Percentiles rank a stretch among this genome's conserved stretches.
Conservation (phyloP, 2,113 vertebrate species). For the Isurus oxyrinchus region DNA sequence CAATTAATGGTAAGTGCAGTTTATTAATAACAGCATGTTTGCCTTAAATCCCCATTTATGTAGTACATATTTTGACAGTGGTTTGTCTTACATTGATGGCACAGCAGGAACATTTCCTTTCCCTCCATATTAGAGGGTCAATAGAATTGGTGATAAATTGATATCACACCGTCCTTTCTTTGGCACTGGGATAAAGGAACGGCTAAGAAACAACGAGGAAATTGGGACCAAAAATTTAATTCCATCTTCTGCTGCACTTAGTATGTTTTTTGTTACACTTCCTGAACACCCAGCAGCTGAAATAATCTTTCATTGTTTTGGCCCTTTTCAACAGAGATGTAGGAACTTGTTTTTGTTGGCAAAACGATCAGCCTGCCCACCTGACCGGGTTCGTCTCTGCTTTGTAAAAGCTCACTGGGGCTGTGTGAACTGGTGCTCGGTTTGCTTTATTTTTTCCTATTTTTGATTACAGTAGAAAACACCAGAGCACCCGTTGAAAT, state of each 20-base stretch:
- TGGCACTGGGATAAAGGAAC: neutral
- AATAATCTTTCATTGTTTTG: slow-evolving; percentile 57
- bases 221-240: neutral
- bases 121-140: neutral
- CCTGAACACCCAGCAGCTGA: slow-evolving; percentile 51
- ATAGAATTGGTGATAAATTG: neutral
- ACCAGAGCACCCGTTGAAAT: slow-evolving; percentile 18
- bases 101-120: neutral
- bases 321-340: slow-evolving; percentile 42
- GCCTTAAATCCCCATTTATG: neutral
- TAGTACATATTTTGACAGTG: neutral
- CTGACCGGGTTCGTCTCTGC: slow-evolving; percentile 42
- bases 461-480: slow-evolving; percentile 35
- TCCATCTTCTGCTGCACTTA: slow-evolving; percentile 43
- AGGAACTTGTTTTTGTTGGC: slow-evolving; percentile 48
- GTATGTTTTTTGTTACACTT: slow-evolving; percentile 51
- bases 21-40: neutral
- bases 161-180: neutral
- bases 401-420: slow-evolving; percentile 44
- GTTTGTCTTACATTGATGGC: neutral
- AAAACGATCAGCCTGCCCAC: slow-evolving; percentile 43
- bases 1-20: neutral
- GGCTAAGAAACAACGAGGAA: slow-evolving; percentile 4
- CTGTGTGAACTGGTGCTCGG: slow-evolving; percentile 43
- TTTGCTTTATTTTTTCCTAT: slow-evolving; percentile 52